These are phyloP conservation scores for Tangara arthus DNA, from an alignment of 2,797 vertebrate species.

Conservation along the genomic window DNA sequence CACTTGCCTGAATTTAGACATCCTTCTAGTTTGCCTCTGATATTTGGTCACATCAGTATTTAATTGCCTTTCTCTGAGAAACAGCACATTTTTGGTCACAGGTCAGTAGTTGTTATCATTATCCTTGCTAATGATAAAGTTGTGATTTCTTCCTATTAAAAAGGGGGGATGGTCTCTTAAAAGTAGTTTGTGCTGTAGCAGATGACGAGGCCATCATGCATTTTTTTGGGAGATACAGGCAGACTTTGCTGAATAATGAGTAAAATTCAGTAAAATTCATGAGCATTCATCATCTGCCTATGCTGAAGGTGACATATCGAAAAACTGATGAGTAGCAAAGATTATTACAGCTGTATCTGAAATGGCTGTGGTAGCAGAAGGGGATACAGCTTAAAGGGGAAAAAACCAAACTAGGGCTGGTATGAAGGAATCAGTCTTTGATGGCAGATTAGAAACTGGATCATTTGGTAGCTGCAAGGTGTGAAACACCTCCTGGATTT, in stretches of 20 bases:
- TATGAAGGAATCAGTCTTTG: not conserved
- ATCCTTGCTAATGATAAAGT: not conserved
- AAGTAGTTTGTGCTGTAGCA: not conserved
- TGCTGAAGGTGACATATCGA: not conserved
- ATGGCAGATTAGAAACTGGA: not conserved
- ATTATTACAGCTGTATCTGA: not conserved
- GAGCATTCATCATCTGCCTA: not conserved
- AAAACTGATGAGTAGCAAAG: not conserved
- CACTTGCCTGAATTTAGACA: not conserved
- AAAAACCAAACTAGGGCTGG: not conserved
- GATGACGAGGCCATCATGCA: rapidly evolving
- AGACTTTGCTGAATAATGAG: not conserved
- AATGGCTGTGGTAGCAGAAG: not conserved
- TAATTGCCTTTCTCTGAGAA: not conserved
- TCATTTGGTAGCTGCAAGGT: not conserved
- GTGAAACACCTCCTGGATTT: not conserved
- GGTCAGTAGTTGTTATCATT: not conserved
- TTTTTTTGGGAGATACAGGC: not conserved
- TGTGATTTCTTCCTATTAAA: not conserved
- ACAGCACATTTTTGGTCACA: rapidly evolving
- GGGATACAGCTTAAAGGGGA: not conserved
- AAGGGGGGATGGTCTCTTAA: not conserved
- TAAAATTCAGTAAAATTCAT: not conserved
- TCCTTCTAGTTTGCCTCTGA: not conserved
- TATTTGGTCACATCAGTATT: not conserved